A percentile compares a stretch with the other conserved stretches of the same genome.
These are phyloP conservation scores for Bambusicola thoracicus DNA, from an alignment of 2,113 vertebrate genomes.

Conservation along the genomic window DNA sequence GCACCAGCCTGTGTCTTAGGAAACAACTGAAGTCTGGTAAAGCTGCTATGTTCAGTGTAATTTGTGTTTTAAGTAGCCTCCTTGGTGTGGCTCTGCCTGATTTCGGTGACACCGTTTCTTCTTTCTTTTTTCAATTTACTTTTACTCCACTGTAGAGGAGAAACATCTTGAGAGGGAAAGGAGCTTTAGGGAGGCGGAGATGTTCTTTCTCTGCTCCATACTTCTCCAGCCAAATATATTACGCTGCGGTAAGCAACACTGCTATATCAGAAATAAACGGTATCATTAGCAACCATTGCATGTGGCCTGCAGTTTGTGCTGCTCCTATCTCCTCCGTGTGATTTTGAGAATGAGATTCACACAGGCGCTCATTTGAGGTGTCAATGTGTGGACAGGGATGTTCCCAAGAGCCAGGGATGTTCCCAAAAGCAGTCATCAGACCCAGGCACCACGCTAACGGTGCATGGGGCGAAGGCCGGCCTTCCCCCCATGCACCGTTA, in stretches of 20 bases:
- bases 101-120: accelerated
- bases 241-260: no score
- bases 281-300: background rate
- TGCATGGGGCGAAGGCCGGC: no score
- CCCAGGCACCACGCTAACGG: no score
- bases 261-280: background rate
- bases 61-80: background rate
- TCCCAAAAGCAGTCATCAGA: no score
- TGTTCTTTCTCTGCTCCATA: background rate
- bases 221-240: background rate
- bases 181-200: background rate
- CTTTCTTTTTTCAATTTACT: background rate
- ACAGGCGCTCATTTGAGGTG: background rate
- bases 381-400: background rate
- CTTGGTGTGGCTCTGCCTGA: background rate
- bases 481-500: accelerated
- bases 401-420: background rate
- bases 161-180: background rate
- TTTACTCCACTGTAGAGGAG: background rate
- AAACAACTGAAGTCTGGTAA: background rate
- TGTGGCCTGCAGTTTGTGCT: background rate
- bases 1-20: background rate
- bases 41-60: background rate
- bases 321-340: background rate
- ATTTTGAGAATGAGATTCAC: background rate